Base-by-base conservation (phyloP, 1,140 invertebrate species). In the Callitettix versicolor region DNA sequence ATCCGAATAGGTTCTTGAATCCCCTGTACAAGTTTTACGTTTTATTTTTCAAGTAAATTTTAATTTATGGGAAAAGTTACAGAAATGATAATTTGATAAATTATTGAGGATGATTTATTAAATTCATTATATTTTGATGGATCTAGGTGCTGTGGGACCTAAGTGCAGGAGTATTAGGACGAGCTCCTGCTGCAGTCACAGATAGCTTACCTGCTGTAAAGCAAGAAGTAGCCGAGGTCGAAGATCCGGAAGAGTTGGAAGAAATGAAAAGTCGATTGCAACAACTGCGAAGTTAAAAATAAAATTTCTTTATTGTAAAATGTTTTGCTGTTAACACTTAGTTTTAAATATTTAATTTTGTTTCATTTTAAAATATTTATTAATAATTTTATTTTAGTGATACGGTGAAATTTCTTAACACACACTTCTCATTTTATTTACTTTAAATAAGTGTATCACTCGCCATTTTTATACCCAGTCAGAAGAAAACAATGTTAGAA, bases 91-190 rank as follows among this genome's bases (percentile, higher is more conserved):
- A n/a, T n/a, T n/a, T n/a, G n/a, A n/a, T n/a, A n/a, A n/a, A n/a
- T n/a, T n/a, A n/a, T n/a, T n/a, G n/a, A n/a, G n/a, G n/a, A n/a
- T n/a, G n/a, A n/a, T n/a, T n/a, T n/a, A n/a, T n/a, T n/a, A n/a
- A n/a, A n/a, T n/a, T n/a, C n/a, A n/a, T n/a, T n/a, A n/a, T n/a
- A n/a, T n/a, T n/a, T n/a, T n/a, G n/a, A n/a, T n/a, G 43, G 55
- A 60, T 67, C 9, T 60, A 86, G 84, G 80, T 98, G n/a, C 72
- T 98, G 12, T 96, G 85, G 86, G 95, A 98, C 72, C 72, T 98
- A 1, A 97, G 94, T 1, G 85, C 89, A 65, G 95, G 95, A 47
- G 86, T 91, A 68, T 72, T 97, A 46, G 93, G 92, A 24, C 88
- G 88, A 71, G 92, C 92, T 17, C 90, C 91, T 0, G 77, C 84